Conservation (phyloP, 64 coral and sea anemone species). For the Pachyseris speciosa region DNA sequence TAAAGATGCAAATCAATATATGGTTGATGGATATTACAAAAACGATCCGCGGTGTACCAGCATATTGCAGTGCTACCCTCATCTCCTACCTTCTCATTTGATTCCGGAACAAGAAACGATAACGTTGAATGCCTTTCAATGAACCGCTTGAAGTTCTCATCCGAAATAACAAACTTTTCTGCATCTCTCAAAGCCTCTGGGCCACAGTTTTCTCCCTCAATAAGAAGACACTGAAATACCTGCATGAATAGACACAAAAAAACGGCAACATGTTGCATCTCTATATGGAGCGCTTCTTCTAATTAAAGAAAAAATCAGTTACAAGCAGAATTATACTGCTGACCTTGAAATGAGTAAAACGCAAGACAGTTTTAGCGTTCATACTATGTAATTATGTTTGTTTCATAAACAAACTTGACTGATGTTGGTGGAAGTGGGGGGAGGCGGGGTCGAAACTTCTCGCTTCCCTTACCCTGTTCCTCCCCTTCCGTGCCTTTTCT, state of each 20-base stretch:
- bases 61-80: neutral
- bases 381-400: too few species aligned
- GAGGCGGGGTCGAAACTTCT: too few species aligned
- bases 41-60: too few species aligned
- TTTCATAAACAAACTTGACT: too few species aligned
- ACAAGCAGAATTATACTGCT: neutral
- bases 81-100: slow-evolving; percentile 80
- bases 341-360: neutral
- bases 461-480: too few species aligned
- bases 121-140: slow-evolving; percentile 68
- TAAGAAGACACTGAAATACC: slow-evolving; percentile 94
- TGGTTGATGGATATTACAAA: too few species aligned
- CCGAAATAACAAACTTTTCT: slow-evolving; percentile 67
- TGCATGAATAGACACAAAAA: neutral
- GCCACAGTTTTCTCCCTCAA: slow-evolving; percentile 86
- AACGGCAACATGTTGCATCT: neutral
- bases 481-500: too few species aligned
- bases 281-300: neutral
- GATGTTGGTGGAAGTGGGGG: too few species aligned
- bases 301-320: neutral
- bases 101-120: slow-evolving; percentile 79
- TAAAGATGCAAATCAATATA: too few species aligned
- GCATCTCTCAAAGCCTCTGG: slow-evolving; percentile 69
- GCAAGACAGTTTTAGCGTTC: neutral
- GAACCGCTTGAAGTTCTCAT: slow-evolving; percentile 75